phyloP scores from a whole-genome alignment of 92 coral and sea anemone species.

The Paramuricea clavata region DNA sequence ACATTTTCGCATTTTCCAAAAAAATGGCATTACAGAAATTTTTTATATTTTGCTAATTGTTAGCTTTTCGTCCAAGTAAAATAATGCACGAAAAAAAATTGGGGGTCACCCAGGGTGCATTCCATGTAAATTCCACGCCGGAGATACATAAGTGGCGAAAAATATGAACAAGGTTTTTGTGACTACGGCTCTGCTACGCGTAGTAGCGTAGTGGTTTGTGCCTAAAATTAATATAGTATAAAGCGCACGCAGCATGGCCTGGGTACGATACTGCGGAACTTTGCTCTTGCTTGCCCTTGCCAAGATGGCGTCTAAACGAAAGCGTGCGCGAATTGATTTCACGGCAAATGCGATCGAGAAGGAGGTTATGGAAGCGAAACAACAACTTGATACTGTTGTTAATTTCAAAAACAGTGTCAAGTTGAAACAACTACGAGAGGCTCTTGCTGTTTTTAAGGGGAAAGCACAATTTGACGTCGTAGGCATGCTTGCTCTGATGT shows the following conservation, averaged over 20 bases:
- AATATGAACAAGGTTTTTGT: neutral
- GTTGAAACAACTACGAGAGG: constrained; percentile 6
- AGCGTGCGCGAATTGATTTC: neutral
- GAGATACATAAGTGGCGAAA: neutral
- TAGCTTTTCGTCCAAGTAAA: too few relatives aligned
- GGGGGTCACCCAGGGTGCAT: too few relatives aligned
- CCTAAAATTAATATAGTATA: too few relatives aligned
- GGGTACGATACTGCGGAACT: neutral
- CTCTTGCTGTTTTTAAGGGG: constrained; percentile 12
- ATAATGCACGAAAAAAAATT: too few relatives aligned
- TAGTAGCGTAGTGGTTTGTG: neutral
- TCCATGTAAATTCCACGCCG: too few relatives aligned
- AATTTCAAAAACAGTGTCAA: neutral
- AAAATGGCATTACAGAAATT: too few relatives aligned
- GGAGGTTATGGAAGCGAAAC: constrained; percentile 3
- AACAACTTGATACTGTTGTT: constrained; percentile 7
- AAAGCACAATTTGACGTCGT: constrained; percentile 14
- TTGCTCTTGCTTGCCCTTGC: neutral
- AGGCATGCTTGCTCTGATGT: neutral
- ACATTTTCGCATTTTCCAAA: too few relatives aligned
- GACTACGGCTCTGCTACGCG: constrained; percentile 8
- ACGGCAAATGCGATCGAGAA: neutral
- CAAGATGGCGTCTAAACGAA: neutral
- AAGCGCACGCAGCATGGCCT: too few relatives aligned
- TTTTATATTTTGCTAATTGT: too few relatives aligned